These are phyloP conservation scores for Agrilus mali DNA, from an alignment of 2,888 invertebrate species.

Conservation along the genomic window DNA sequence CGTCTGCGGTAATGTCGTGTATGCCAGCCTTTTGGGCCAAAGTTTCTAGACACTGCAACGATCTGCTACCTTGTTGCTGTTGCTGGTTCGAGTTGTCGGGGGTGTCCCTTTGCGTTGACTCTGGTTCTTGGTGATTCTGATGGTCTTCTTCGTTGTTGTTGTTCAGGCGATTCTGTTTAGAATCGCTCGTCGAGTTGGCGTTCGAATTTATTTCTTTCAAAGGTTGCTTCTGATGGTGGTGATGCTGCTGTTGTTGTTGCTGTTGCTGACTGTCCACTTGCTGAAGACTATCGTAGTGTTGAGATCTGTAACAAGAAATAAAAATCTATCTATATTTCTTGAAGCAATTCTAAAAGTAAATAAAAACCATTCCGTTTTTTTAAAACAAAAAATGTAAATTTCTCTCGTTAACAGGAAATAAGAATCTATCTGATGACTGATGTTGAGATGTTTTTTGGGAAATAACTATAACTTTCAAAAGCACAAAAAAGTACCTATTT, in stretches of 20 bases:
- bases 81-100: constrained; percentile 11
- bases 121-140: constrained; percentile 25
- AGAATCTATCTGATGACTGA: too few relatives aligned
- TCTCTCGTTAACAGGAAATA: too few relatives aligned
- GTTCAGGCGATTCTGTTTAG: constrained; percentile 22
- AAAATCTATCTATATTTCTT: neutral
- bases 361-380: too few relatives aligned
- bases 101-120: constrained; percentile 27
- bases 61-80: constrained; percentile 30
- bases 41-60: constrained; percentile 57
- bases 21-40: constrained; percentile 58
- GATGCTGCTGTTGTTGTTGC: constrained; percentile 38
- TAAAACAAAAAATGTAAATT: too few relatives aligned
- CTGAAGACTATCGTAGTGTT: constrained; percentile 46
- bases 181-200: constrained; percentile 28
- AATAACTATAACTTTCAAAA: too few relatives aligned
- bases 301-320: constrained; percentile 39
- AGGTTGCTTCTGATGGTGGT: constrained; percentile 34
- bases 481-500: too few relatives aligned
- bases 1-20: constrained; percentile 52
- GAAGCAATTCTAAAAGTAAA: too few relatives aligned
- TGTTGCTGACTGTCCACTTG: constrained; percentile 36
- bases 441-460: too few relatives aligned
- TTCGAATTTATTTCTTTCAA: constrained; percentile 24
- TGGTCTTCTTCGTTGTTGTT: constrained; percentile 25